Percentiles rank a stretch among this genome's conserved stretches.
phyloP scores from a whole-genome alignment of 2,797 vertebrate genomes.

The Halcyon badia region DNA sequence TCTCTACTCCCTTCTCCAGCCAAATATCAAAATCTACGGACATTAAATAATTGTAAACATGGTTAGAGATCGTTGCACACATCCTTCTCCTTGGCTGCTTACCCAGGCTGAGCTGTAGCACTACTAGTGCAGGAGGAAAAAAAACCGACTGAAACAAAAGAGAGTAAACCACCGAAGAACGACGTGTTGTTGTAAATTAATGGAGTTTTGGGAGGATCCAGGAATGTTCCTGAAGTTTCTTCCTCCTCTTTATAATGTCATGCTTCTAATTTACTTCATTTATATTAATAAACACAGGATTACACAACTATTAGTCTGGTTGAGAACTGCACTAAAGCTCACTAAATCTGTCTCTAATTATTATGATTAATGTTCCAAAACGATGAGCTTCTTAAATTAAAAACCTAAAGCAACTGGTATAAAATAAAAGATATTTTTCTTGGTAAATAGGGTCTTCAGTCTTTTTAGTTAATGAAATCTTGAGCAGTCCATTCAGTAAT shows the following conservation, averaged over 20 bases:
- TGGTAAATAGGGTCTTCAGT: conserved; percentile 54
- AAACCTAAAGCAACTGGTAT: conserved; percentile 67
- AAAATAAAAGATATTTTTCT: conserved; percentile 65
- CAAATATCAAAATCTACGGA: neutral
- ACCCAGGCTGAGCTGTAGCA: neutral
- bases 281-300: conserved; percentile 80
- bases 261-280: conserved; percentile 78
- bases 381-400: conserved; percentile 78
- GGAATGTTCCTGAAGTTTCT: conserved; percentile 66
- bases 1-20: neutral
- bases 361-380: conserved; percentile 79
- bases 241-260: conserved; percentile 73
- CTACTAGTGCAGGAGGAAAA: neutral
- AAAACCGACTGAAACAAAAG: neutral
- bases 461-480: conserved; percentile 67
- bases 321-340: conserved; percentile 79
- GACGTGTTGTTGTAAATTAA: conserved; percentile 59
- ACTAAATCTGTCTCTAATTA: conserved; percentile 81
- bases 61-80: neutral
- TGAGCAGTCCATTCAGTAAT: conserved; percentile 41
- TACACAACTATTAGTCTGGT: conserved; percentile 78
- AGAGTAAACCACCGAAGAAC: conserved; percentile 37
- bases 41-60: neutral
- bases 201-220: conserved; percentile 41
- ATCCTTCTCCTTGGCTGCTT: neutral